Evolutionary conservation across 2,797 vertebrate species (phyloP).

Genomic region (Pipistrellus pipistrellus): DNA sequence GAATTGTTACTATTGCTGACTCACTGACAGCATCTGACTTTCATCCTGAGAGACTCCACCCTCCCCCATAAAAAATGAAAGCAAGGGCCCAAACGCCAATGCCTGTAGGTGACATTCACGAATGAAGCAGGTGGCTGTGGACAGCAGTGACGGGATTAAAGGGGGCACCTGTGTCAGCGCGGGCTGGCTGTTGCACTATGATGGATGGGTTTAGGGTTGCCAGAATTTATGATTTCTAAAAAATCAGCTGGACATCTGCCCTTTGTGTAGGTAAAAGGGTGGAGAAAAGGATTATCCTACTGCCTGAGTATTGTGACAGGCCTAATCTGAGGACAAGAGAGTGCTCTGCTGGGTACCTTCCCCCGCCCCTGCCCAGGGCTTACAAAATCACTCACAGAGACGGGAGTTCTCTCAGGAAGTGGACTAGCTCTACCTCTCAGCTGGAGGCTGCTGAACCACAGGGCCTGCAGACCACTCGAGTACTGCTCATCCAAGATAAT

Average conservation of each 20-base stretch:
- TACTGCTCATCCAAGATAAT: background rate
- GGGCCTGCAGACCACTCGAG: background rate
- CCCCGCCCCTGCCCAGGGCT: background rate
- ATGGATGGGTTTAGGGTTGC: background rate
- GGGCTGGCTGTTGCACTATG: conserved; percentile 1
- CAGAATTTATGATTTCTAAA: background rate
- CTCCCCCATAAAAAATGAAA: background rate
- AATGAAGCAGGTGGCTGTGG: background rate
- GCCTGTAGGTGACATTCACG: background rate
- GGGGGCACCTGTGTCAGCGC: background rate
- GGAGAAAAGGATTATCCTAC: background rate
- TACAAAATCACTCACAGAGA: background rate
- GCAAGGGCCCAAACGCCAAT: background rate
- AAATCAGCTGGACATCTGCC: conserved; percentile 43
- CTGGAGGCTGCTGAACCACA: background rate
- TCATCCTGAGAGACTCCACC: background rate
- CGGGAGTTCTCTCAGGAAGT: background rate
- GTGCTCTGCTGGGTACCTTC: background rate
- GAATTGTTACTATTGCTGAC: background rate
- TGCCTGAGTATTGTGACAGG: background rate
- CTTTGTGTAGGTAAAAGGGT: background rate
- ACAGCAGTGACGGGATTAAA: background rate
- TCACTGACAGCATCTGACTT: background rate
- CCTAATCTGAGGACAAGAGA: background rate
- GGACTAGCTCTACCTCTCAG: background rate